Percentiles rank a stretch among this genome's conserved stretches.
Conservation (phyloP, 2,888 invertebrate genomes). For the Andricus curvator region DNA sequence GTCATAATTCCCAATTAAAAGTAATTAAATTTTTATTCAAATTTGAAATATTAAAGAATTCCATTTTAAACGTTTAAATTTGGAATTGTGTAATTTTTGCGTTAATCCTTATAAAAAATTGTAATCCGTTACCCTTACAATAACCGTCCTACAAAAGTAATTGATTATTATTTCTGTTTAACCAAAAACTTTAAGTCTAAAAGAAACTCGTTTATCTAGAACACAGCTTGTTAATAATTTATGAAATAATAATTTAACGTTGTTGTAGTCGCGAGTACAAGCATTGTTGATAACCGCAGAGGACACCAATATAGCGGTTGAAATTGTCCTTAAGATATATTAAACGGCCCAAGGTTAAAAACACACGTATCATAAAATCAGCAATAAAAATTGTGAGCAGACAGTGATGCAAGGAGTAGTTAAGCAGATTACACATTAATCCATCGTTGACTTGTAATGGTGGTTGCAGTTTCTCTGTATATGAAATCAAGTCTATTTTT, state of each 20-base stretch:
- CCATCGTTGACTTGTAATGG: not conserved
- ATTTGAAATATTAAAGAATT: no score
- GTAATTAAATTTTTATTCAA: no score
- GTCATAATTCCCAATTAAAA: no score
- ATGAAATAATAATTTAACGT: not conserved
- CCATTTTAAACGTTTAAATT: no score
- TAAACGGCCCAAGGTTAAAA: conserved; percentile 4
- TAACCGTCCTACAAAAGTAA: not conserved
- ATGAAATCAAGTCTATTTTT: no score
- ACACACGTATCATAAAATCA: conserved; percentile 3
- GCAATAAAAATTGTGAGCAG: not conserved
- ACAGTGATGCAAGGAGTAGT: not conserved
- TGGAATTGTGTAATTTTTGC: no score
- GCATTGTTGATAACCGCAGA: not conserved
- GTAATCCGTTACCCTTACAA: no score
- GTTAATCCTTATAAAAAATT: no score
- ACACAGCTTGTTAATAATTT: not conserved
- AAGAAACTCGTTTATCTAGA: not conserved
- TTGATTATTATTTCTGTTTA: not conserved
- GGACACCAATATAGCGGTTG: not conserved
- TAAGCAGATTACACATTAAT: conserved; percentile 1
- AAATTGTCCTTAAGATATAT: conserved; percentile 1
- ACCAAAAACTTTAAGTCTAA: not conserved
- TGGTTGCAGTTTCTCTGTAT: no score
- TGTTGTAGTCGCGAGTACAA: not conserved